These are phyloP conservation scores for Phania funesta DNA, from an alignment of 2,888 invertebrate genomes.

Conservation along the genomic window DNA sequence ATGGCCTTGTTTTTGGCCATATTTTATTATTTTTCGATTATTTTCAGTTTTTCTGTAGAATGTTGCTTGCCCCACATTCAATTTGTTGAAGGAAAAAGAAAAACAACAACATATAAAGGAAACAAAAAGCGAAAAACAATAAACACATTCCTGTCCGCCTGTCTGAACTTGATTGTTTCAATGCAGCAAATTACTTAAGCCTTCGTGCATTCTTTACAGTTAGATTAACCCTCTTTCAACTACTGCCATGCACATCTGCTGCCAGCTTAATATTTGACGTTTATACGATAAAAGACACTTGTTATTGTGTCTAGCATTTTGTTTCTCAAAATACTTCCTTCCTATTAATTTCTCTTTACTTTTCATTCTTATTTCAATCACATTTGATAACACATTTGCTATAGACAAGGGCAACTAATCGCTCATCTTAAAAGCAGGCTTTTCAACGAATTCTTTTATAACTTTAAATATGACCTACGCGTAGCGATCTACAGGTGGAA, in stretches of 20 bases:
- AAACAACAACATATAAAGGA: conserved; percentile 28
- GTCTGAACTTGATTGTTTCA: conserved; percentile 59
- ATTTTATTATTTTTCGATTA: conserved; percentile 28
- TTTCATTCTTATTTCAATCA: neutral
- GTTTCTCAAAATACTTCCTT: conserved; percentile 53
- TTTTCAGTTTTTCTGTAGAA: conserved; percentile 21
- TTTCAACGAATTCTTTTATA: neutral
- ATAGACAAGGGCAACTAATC: conserved; percentile 70
- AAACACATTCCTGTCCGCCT: conserved; percentile 49
- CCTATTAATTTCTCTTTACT: conserved; percentile 11
- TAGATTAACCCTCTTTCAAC: conserved; percentile 58
- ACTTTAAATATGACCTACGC: neutral
- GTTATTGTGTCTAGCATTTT: conserved; percentile 50
- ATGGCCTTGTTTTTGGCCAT: conserved; percentile 52
- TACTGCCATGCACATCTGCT: conserved; percentile 76
- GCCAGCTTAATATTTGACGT: conserved; percentile 72
- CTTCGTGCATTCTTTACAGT: conserved; percentile 53
- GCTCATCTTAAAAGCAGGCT: conserved; percentile 52
- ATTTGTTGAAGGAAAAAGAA: too few species aligned
- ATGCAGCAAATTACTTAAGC: conserved; percentile 66
- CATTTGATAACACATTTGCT: conserved; percentile 49
- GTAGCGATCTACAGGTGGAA: neutral
- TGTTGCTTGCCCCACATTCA: conserved; percentile 46
- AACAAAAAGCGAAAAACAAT: conserved; percentile 47
- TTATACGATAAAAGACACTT: conserved; percentile 66